Evolutionary conservation across 2,797 vertebrate genomes (phyloP).

Genomic region (Betta splendens): DNA sequence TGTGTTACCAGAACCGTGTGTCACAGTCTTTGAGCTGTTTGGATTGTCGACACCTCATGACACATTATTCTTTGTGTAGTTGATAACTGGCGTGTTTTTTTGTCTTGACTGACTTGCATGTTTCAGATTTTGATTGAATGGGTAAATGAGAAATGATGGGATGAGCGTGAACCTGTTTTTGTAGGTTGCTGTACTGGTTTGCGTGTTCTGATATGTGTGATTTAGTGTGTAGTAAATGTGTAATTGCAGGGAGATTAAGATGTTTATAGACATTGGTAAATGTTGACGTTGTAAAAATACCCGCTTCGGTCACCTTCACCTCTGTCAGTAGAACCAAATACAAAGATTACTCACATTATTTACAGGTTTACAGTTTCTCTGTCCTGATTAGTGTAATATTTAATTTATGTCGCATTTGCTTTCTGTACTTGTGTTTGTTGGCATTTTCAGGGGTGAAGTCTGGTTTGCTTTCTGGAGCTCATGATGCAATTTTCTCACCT

Average conservation of each 20-base stretch:
- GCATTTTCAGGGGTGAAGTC: slow-evolving; percentile 23
- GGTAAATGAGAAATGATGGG: slow-evolving; percentile 9
- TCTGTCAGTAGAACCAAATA: slow-evolving; percentile 43
- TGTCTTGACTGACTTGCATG: slow-evolving; percentile 11
- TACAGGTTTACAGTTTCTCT: slow-evolving; percentile 24
- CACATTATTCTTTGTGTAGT: slow-evolving; percentile 27
- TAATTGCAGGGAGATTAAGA: slow-evolving; percentile 54
- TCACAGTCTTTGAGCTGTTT: background rate
- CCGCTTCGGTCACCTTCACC: slow-evolving; percentile 7
- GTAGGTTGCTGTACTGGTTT: slow-evolving; percentile 17
- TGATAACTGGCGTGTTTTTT: slow-evolving; percentile 39
- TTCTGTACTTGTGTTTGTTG: slow-evolving; percentile 21
- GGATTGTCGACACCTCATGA: background rate
- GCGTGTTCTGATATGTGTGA: slow-evolving; percentile 20
- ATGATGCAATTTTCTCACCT: slow-evolving; percentile 32
- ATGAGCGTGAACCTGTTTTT: slow-evolving; percentile 3
- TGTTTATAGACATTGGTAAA: slow-evolving; percentile 48
- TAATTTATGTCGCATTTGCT: slow-evolving; percentile 46
- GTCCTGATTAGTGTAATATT: slow-evolving; percentile 32
- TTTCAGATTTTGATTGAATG: slow-evolving; percentile 4
- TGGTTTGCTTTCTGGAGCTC: slow-evolving; percentile 27
- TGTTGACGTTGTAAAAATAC: slow-evolving; percentile 18
- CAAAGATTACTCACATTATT: slow-evolving; percentile 28
- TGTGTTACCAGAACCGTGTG: slow-evolving; percentile 1
- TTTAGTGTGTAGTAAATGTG: slow-evolving; percentile 22